Evolutionary conservation across 2,797 vertebrate species (phyloP).

Genomic region (Artibeus jamaicensis): DNA sequence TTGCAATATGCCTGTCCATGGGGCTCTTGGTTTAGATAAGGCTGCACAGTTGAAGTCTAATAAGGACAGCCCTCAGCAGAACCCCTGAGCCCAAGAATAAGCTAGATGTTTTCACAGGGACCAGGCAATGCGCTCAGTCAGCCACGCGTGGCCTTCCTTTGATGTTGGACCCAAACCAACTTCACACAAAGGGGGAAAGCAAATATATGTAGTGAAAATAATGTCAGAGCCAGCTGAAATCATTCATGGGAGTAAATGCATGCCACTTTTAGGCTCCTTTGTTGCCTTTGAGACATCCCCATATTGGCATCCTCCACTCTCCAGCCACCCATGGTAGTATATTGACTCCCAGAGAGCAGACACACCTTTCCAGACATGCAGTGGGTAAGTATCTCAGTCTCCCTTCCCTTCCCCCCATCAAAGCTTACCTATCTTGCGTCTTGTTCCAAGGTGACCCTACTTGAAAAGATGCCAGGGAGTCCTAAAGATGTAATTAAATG

Average conservation of each 20-base stretch:
- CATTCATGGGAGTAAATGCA: neutral
- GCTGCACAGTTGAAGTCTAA: neutral
- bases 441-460: neutral
- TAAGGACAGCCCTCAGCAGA: neutral
- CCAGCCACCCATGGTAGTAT: fast-evolving
- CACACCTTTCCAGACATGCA: neutral
- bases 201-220: neutral
- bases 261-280: neutral
- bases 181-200: neutral
- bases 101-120: neutral
- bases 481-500: neutral
- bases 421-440: neutral
- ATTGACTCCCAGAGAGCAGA: neutral
- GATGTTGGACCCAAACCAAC: neutral
- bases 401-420: neutral
- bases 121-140: neutral
- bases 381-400: too few relatives aligned
- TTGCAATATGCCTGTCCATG: neutral
- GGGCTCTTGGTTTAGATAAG: neutral
- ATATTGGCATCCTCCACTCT: too few relatives aligned
- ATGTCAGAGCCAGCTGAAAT: neutral
- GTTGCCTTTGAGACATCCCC: neutral
- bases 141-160: neutral
- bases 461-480: too few relatives aligned
- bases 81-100: neutral